Evolutionary conservation across 2,113 vertebrate species (phyloP).

Genomic region (Stomatorhinus ivindoensis): DNA sequence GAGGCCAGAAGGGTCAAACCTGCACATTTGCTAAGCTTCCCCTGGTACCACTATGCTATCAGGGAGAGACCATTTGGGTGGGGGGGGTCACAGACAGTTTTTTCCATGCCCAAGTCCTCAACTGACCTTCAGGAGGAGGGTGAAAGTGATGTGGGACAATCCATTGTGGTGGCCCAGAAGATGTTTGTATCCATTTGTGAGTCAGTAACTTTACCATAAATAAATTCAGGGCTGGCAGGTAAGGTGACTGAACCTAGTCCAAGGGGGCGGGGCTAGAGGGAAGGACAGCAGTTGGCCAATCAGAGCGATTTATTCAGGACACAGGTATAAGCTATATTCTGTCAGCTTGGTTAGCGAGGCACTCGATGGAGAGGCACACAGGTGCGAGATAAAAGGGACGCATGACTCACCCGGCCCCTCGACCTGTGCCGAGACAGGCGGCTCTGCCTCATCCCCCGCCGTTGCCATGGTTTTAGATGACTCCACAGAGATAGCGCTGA

Average conservation of each 20-base stretch:
- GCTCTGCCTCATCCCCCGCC: not conserved
- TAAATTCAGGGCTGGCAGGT: slow-evolving; percentile 29
- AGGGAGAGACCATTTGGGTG: not conserved
- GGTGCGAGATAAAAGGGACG: not conserved
- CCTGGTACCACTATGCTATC: not conserved
- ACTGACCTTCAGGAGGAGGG: not conserved
- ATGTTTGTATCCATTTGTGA: slow-evolving; percentile 1
- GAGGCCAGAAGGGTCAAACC: not conserved
- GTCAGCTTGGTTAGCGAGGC: not conserved
- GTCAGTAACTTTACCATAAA: slow-evolving; percentile 30
- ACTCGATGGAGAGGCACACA: not conserved
- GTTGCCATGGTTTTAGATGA: slow-evolving; percentile 9
- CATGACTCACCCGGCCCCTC: not conserved
- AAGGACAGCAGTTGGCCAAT: not conserved
- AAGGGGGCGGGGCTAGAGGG: not conserved
- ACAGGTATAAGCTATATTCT: not conserved
- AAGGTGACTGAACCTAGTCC: slow-evolving; percentile 18
- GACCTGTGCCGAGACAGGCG: not conserved
- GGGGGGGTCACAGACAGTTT: not conserved
- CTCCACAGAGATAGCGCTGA: not conserved
- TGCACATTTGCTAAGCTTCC: not conserved
- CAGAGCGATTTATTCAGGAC: not conserved
- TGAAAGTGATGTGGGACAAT: not conserved
- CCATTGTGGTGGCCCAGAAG: not conserved
- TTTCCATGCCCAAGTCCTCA: not conserved